Evolutionary conservation across 2,888 invertebrate genomes (phyloP).

Genomic region (Drosophila borborema): DNA sequence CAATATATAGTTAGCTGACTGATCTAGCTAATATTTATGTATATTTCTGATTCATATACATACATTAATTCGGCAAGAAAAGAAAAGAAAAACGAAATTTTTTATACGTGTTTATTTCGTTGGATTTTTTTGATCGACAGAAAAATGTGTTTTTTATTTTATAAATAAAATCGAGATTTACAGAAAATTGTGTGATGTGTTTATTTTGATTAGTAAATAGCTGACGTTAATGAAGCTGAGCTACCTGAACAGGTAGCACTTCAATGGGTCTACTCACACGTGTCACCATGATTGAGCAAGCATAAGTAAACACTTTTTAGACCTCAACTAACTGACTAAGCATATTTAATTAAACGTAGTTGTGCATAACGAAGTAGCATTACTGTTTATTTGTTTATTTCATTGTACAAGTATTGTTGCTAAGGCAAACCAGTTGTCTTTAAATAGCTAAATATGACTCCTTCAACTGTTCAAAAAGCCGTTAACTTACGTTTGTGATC

Average conservation of each 20-base stretch:
- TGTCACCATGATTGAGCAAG: constrained; percentile 36
- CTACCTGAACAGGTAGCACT: constrained; percentile 4
- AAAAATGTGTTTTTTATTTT: constrained; percentile 77
- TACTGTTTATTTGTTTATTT: not conserved
- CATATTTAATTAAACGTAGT: constrained; percentile 17
- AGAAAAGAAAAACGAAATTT: constrained; percentile 36
- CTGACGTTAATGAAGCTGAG: constrained; percentile 22
- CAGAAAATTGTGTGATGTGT: constrained; percentile 17
- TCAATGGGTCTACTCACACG: constrained; percentile 8
- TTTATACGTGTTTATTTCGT: constrained; percentile 63
- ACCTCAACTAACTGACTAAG: constrained; percentile 31
- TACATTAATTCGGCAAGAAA: constrained; percentile 41
- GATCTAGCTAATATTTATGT: constrained; percentile 17
- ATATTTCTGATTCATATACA: not conserved
- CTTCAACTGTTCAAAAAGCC: not conserved
- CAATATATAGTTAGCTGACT: constrained; percentile 13
- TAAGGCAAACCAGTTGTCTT: constrained; percentile 1
- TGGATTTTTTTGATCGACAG: constrained; percentile 74
- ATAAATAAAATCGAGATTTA: constrained; percentile 75
- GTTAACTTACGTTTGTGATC: constrained; percentile 13
- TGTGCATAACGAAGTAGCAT: constrained; percentile 18
- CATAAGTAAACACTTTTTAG: constrained; percentile 29
- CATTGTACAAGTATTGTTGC: not conserved
- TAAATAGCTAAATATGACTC: not conserved
- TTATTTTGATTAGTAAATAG: constrained; percentile 12